These are phyloP conservation scores for Caenorhabditis remanei DNA, from an alignment of 1,140 invertebrate species.

Conservation along the genomic window DNA sequence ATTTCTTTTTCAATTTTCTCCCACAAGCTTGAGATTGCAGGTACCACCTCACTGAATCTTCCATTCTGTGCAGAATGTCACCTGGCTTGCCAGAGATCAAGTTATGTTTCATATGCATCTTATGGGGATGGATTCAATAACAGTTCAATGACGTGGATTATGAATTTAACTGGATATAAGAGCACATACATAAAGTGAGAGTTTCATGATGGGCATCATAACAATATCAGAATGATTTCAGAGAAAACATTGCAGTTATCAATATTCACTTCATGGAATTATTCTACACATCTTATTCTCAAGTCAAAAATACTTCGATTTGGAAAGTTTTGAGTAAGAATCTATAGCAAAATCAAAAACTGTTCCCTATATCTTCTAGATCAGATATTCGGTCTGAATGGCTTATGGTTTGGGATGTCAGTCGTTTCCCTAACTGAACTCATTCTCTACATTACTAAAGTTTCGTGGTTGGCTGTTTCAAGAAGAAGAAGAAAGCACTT, in stretches of 20 bases:
- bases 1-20: background rate
- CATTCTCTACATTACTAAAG: background rate
- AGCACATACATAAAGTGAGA: background rate
- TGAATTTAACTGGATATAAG: background rate
- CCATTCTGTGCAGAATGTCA: conserved; percentile 33
- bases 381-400: conserved; percentile 9
- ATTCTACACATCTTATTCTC: conserved; percentile 24
- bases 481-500: conserved; percentile 12
- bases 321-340: background rate
- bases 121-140: conserved; percentile 33
- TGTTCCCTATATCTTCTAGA: background rate
- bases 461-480: background rate
- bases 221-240: background rate
- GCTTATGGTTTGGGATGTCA: conserved; percentile 31
- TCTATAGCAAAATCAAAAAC: background rate
- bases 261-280: conserved; percentile 45
- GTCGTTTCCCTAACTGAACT: conserved; percentile 8
- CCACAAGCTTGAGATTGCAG: background rate
- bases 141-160: background rate
- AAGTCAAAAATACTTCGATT: conserved; percentile 6
- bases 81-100: conserved; percentile 12
- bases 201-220: background rate
- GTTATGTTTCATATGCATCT: background rate
- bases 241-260: conserved; percentile 41
- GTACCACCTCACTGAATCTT: background rate